These are phyloP conservation scores for Pseudomyrmex pallidus DNA, from an alignment of 1,140 invertebrate genomes.

Conservation along the genomic window DNA sequence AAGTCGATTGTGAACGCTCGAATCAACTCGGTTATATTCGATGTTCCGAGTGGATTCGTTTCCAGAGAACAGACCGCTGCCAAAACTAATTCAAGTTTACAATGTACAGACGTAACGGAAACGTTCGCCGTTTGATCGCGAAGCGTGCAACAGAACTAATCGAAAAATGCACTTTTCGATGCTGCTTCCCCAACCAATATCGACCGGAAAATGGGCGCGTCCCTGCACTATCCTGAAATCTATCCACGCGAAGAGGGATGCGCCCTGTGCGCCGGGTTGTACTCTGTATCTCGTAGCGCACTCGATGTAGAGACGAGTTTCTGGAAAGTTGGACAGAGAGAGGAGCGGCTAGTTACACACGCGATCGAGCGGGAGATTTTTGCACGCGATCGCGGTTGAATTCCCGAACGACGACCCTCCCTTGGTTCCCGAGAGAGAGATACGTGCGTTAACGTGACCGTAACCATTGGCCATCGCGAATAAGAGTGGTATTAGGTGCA, in stretches of 20 bases:
- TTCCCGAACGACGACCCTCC: conserved; percentile 47
- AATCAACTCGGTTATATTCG: neutral
- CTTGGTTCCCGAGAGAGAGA: conserved; percentile 20
- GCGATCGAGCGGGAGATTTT: conserved; percentile 67
- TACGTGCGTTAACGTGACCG: conserved; percentile 39
- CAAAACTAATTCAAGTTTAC: neutral
- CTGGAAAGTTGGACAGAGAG: conserved; percentile 48
- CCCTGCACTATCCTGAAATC: conserved; percentile 42
- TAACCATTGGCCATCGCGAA: conserved; percentile 35
- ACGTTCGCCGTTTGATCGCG: neutral
- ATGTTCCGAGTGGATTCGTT: neutral
- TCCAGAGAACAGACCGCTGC: neutral
- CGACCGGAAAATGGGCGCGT: conserved; percentile 54
- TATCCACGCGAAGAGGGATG: conserved; percentile 43
- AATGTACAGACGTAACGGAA: neutral
- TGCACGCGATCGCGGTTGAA: conserved; percentile 47
- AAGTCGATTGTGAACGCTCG: neutral
- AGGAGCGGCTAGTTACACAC: conserved; percentile 50
- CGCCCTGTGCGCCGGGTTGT: conserved; percentile 17
- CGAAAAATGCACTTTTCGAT: conserved; percentile 44
- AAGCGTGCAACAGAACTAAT: neutral
- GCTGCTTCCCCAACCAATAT: conserved; percentile 15
- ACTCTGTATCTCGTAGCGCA: conserved; percentile 34
- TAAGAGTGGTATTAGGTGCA: conserved; percentile 48
- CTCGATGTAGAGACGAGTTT: conserved; percentile 52